Evolutionary conservation across 2,888 invertebrate genomes (phyloP), one percentile per base, ranked within the genome.

Genomic region (Eubasilissa splendida): DNA sequence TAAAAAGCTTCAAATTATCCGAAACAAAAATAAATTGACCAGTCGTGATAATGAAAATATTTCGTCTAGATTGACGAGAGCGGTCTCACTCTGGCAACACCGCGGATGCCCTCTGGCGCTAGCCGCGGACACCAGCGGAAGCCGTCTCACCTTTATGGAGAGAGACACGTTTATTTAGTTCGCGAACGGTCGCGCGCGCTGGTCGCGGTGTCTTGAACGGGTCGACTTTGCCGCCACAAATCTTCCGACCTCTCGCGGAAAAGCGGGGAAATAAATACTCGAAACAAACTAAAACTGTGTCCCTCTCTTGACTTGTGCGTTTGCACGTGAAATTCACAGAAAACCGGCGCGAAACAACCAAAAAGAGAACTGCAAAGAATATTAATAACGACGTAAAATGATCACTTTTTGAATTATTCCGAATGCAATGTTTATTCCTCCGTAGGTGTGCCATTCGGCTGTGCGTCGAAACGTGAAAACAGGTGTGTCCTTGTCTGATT

Each of bases 81-180:
- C 52, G 22, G 11, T 31, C 42, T 65, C 8, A 8, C 22, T 50
- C 31, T 65, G 65, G 65, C 65, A 65, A 65, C 58, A 31, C 31
- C 33, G n/a, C n/a, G 14, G 7, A n/a, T 56, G 70, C 77, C 52
- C 77, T 53, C 77, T 77, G 59, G 70, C 77, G 77, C 70, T 53
- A 22, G 60, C 60, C 59, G 70, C 77, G 70, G 71, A 71, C 53
- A 77, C 77, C 50, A 70, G 52, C 77, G 77, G 77, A 70, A 77
- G 59, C 59, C 59, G 59, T 53, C 70, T 60, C 70, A 70, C 71
- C 77, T 73, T 73, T 73, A 54, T 53, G 12, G 56, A 63, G 14
- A 63, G 22, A 71, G 71, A 77, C 77, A 77, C 77, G 77, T 77
- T 77, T 58, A 70, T 70, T 77, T 77, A 77, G 77, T 77, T 70